These are phyloP conservation scores for Microcebus murinus DNA, from an alignment of 2,113 vertebrate species.

Conservation along the genomic window DNA sequence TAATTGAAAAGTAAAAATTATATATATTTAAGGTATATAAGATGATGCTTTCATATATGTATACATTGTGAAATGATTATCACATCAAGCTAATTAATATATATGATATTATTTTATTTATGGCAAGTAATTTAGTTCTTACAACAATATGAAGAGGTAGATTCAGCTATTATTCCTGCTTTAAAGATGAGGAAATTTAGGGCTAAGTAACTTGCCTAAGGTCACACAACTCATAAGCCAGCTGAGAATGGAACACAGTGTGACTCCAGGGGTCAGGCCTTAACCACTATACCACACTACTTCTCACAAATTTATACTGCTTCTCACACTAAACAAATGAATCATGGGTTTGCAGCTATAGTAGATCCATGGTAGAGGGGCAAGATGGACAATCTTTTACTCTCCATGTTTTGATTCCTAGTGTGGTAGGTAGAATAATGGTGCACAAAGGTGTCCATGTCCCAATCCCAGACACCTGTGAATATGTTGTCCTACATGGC, in stretches of 20 bases:
- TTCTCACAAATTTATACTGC: neutral
- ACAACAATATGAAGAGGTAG: neutral
- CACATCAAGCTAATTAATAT: neutral
- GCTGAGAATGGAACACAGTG: neutral
- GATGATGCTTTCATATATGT: neutral
- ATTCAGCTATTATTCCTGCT: neutral
- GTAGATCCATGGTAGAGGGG: neutral
- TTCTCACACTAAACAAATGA: neutral
- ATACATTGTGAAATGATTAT: neutral
- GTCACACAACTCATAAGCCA: neutral
- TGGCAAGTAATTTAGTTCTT: neutral
- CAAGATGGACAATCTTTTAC: neutral
- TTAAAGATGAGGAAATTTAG: conserved; percentile 10
- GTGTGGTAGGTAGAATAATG: neutral
- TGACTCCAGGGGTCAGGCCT: neutral
- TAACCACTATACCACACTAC: neutral
- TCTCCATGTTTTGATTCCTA: neutral
- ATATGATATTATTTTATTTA: neutral
- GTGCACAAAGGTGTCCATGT: neutral
- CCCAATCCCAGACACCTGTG: neutral
- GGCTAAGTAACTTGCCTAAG: neutral
- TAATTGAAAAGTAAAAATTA: neutral
- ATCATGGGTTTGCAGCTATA: neutral
- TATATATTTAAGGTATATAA: neutral
- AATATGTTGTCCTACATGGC: neutral